Conservation (phyloP, 37 sponge, comb jelly and placozoan genomes). For the Dysidea cf. avara region DNA sequence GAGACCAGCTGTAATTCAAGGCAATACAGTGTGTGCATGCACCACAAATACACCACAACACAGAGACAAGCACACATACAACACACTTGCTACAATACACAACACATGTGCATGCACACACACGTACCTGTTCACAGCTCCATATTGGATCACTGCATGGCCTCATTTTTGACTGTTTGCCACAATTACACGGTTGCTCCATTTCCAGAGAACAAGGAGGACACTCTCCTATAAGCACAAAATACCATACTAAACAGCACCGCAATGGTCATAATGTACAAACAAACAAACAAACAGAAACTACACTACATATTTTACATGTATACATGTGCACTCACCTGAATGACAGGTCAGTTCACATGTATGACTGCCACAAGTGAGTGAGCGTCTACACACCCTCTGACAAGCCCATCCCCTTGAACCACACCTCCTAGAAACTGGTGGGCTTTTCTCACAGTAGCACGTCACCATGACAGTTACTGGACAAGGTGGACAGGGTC, state of each 20-base stretch:
- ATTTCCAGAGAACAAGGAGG: slow-evolving; percentile 45
- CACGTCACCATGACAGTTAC: slow-evolving; percentile 61
- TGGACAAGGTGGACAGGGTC: slow-evolving; percentile 96
- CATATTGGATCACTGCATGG: slow-evolving; percentile 64
- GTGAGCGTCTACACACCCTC: slow-evolving; percentile 53
- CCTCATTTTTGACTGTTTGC: slow-evolving; percentile 32
- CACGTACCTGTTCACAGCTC: slow-evolving; percentile 77
- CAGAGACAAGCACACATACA: slow-evolving; percentile 18
- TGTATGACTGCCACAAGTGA: slow-evolving; percentile 72
- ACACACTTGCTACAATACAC: neutral
- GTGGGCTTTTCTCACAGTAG: slow-evolving; percentile 65
- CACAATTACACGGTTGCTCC: slow-evolving; percentile 72
- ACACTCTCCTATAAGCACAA: slow-evolving; percentile 63
- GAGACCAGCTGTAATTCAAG: neutral
- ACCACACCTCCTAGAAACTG: slow-evolving; percentile 74
- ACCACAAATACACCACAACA: slow-evolving; percentile 11
- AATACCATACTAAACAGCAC: too few relatives aligned
- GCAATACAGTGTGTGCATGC: neutral
- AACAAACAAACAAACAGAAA: neutral
- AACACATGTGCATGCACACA: neutral
- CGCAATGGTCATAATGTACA: neutral
- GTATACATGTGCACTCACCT: slow-evolving; percentile 27
- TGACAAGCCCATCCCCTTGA: slow-evolving; percentile 85
- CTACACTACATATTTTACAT: neutral
- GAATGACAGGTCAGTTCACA: slow-evolving; percentile 82